Evolutionary conservation across 2,113 vertebrate genomes (phyloP).

Genomic region (Pogona vitticeps): DNA sequence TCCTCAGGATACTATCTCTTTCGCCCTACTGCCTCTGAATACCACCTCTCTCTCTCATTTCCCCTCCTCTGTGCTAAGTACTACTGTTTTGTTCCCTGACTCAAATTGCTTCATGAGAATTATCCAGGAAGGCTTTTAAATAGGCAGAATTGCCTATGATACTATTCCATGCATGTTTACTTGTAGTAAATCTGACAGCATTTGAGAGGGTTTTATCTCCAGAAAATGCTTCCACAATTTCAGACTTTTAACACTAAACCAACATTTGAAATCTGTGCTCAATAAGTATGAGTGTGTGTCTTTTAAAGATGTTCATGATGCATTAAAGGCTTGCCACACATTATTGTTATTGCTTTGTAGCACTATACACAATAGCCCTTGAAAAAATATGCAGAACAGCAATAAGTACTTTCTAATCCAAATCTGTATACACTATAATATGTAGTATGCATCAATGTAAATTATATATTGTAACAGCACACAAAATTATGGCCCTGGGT

Average conservation of each 20-base stretch:
- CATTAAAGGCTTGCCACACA: not conserved
- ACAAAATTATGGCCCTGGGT: not conserved
- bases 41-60: not conserved
- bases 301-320: too few species aligned
- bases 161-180: not conserved
- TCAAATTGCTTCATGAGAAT: not conserved
- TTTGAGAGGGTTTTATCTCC: not conserved
- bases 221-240: not conserved
- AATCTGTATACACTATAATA: not conserved
- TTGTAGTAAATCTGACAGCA: not conserved
- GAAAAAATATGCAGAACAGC: not conserved
- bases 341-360: not conserved
- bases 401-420: slow-evolving; percentile 11
- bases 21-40: not conserved
- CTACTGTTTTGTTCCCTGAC: not conserved
- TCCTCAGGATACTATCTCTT: too few species aligned
- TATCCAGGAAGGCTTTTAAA: not conserved
- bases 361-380: not conserved
- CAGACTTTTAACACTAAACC: not conserved
- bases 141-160: not conserved
- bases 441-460: not conserved
- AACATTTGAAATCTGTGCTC: not conserved
- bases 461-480: not conserved
- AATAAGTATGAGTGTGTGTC: not conserved
- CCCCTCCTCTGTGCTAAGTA: not conserved